Evolutionary conservation across 2,797 vertebrate genomes (phyloP).

Genomic region (Ibycter americanus): DNA sequence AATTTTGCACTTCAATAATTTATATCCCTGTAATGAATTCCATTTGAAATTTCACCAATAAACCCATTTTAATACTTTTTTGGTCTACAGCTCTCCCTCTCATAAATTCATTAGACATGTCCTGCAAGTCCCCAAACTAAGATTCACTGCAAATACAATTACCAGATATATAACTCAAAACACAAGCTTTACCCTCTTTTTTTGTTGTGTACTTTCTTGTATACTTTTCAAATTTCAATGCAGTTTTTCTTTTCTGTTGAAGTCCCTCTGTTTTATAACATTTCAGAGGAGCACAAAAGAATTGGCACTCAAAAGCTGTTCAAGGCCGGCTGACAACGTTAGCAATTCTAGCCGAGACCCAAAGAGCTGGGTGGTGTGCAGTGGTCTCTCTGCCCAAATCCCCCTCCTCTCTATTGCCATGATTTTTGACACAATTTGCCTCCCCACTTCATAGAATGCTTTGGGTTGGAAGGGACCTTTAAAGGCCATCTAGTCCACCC

Average conservation of each 20-base stretch:
- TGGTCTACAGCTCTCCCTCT: neutral
- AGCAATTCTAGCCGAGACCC: neutral
- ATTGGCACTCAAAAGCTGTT: neutral
- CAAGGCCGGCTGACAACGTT: rapidly evolving
- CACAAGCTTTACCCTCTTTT: neutral
- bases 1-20: neutral
- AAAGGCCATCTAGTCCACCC: neutral
- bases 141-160: neutral
- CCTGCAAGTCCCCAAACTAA: neutral
- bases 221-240: neutral
- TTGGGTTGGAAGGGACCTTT: neutral
- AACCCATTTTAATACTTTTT: neutral
- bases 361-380: neutral
- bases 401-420: neutral
- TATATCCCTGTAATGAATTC: neutral
- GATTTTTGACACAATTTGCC: neutral
- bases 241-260: neutral
- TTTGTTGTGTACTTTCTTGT: neutral
- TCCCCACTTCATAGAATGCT: neutral
- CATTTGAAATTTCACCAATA: constrained; percentile 1
- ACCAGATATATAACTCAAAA: neutral
- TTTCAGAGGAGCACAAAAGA: neutral
- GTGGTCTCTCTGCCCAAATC: neutral
- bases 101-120: neutral
- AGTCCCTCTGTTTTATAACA: neutral